Conservation (phyloP, 2,797 vertebrate species). For the Pangasius larnaudii region DNA sequence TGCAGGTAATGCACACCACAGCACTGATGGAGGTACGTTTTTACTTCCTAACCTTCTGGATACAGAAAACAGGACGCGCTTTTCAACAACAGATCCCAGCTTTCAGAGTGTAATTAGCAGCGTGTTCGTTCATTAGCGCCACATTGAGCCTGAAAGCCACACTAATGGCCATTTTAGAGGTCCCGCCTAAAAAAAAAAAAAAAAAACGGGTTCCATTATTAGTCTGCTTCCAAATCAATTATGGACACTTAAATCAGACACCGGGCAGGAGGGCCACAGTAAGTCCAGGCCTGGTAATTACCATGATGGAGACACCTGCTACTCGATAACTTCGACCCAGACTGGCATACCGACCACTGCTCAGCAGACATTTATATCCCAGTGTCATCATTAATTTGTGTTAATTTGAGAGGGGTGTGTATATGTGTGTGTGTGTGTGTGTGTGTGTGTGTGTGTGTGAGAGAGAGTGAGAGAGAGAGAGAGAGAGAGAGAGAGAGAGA, state of each 20-base stretch:
- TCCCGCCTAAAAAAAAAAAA: slow-evolving; percentile 72
- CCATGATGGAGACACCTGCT: slow-evolving; percentile 83
- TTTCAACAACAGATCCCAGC: neutral
- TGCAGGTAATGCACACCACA: slow-evolving; percentile 26
- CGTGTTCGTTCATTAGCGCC: slow-evolving; percentile 65
- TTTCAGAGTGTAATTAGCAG: slow-evolving; percentile 68
- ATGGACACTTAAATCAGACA: slow-evolving; percentile 79
- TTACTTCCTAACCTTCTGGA: neutral
- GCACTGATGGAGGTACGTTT: slow-evolving; percentile 3
- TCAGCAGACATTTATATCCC: slow-evolving; percentile 82
- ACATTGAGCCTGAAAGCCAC: slow-evolving; percentile 71
- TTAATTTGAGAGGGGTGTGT: slow-evolving; percentile 78
- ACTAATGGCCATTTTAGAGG: slow-evolving; percentile 68
- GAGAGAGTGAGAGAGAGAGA: slow-evolving; percentile 55
- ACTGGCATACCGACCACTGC: slow-evolving; percentile 77
- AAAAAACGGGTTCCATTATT: slow-evolving; percentile 79
- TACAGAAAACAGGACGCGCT: neutral
- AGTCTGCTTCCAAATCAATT: slow-evolving; percentile 83
- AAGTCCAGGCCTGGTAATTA: slow-evolving; percentile 79
- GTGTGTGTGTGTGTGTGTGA: slow-evolving; percentile 60
- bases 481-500: slow-evolving; percentile 57
- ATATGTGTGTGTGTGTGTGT: slow-evolving; percentile 61
- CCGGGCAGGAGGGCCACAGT: slow-evolving; percentile 71
- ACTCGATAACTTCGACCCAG: slow-evolving; percentile 83
- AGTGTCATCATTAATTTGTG: slow-evolving; percentile 85